A percentile compares a stretch with the other conserved stretches of the same genome.
Evolutionary conservation across 2,797 vertebrate genomes (phyloP).

Genomic region (Coilia nasus): DNA sequence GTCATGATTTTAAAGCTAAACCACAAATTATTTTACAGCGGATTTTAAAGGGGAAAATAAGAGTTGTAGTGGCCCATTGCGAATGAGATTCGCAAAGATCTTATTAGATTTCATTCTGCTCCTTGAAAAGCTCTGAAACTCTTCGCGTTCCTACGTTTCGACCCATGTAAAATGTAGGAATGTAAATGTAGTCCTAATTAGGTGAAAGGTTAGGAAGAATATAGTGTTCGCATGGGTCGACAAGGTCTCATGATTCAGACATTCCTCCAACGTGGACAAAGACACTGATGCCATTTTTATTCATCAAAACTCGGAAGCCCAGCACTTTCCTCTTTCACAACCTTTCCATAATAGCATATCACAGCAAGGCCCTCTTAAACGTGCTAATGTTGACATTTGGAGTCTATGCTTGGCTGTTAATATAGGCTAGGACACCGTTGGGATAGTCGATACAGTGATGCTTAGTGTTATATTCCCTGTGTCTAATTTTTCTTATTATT

Average conservation of each 20-base stretch:
- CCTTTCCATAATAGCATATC: neutral
- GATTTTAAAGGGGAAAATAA: neutral
- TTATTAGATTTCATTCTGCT: neutral
- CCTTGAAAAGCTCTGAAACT: neutral
- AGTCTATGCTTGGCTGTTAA: neutral
- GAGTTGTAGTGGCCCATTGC: neutral
- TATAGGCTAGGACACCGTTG: neutral
- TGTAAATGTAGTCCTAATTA: neutral
- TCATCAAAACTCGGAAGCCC: neutral
- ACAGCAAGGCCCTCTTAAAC: neutral
- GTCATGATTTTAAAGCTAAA: neutral
- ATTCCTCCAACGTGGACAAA: neutral
- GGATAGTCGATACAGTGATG: neutral
- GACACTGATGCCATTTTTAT: neutral
- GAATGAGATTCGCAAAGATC: neutral
- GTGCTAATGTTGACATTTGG: neutral
- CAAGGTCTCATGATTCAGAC: neutral
- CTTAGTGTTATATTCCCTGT: neutral
- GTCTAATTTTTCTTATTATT: neutral
- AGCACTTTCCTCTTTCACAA: neutral
- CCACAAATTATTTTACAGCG: neutral
- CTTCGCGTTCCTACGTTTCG: neutral
- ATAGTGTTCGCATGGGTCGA: neutral
- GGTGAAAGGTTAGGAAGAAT: conserved; percentile 6
- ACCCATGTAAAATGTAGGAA: neutral